Evolutionary conservation across 1,140 invertebrate species (phyloP).

Genomic region (Teleopsis dalmanni): DNA sequence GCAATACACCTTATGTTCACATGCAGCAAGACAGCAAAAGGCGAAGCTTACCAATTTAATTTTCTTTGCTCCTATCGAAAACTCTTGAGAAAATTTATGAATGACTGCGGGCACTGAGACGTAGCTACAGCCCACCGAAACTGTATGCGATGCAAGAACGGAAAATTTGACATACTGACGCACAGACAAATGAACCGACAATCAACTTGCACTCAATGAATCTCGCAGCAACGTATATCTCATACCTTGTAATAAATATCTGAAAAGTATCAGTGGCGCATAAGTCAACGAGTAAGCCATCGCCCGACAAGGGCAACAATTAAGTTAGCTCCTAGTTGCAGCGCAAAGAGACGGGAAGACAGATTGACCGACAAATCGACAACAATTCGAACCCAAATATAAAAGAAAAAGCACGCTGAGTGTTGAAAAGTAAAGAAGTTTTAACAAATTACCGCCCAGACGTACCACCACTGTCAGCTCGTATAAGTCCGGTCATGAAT

Average conservation of each 20-base stretch:
- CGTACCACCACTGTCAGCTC: constrained; percentile 11
- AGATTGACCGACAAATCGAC: not conserved
- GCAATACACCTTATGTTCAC: no score
- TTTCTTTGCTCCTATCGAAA: not conserved
- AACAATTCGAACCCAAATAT: not conserved
- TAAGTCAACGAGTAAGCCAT: constrained; percentile 1
- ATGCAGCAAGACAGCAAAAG: no score
- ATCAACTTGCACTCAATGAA: constrained; percentile 18
- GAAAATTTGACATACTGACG: not conserved
- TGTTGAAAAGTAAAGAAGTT: constrained; percentile 45
- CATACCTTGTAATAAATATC: constrained; percentile 16
- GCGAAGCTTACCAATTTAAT: not conserved
- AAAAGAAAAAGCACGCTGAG: constrained; percentile 14
- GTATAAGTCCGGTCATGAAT: no score
- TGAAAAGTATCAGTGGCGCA: constrained; percentile 11
- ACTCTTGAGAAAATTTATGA: constrained; percentile 12
- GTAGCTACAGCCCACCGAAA: constrained; percentile 5
- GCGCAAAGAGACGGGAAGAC: not conserved
- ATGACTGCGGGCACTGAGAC: constrained; percentile 12
- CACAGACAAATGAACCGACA: not conserved
- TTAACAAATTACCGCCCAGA: constrained; percentile 43
- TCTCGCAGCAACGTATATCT: constrained; percentile 12
- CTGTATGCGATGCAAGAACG: not conserved
- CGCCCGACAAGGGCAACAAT: constrained; percentile 11
- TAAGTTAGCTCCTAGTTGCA: constrained; percentile 5